Base-by-base conservation (phyloP, 1,140 invertebrate genomes). In the Diachasma alloeum region DNA sequence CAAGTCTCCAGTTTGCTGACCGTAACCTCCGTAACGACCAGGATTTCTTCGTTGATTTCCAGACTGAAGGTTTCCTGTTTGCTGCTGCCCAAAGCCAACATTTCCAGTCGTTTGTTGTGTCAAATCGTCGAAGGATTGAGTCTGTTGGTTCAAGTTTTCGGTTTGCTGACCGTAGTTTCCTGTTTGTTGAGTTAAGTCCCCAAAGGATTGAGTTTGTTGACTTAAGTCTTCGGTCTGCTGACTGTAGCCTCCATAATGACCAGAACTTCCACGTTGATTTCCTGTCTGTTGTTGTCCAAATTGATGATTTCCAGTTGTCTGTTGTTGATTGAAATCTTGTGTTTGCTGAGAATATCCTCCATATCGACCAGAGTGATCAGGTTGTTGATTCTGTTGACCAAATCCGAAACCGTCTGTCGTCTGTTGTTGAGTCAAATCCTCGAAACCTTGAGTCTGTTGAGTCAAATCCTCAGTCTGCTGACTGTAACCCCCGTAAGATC, bases 71-170 rank as follows among this genome's bases (percentile, higher is more conserved):
- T 68, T 26, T 31, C 76, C 36, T 15, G 31, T 48, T 68, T 44
- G 56, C 37, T 76, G 74, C 44, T 59, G 48, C 11, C 15, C 68
- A 0, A 56, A 37, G 42, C 78, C 46, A 31, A 15, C 22, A 42
- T 22, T 70, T 80, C 70, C 15, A 4, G 69, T 9, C 10, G 39
- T 74, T 76, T 78, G 59, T 36, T 69, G 75, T 56, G 17, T 22
- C 9, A 68, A 53, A 69, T 76, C 66, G 26, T 48, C 74, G 36
- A 67, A 53, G 24, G 15, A 39, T 17, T 56, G 44, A 39, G 71
- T 72, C 66, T 75, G 69, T 71, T 79, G 70, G 69, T 74, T 67
- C 77, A 74, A 9, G 80, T 80, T 63, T 56, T 81, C 19, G 66
- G 31, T 31, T 31, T 31, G 36, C 22, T 76, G 68, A 63, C 53